A percentile compares a stretch with the other conserved stretches of the same genome.
Conservation (phyloP, 2,888 invertebrate species). For the Dicyrtoma fusca region DNA sequence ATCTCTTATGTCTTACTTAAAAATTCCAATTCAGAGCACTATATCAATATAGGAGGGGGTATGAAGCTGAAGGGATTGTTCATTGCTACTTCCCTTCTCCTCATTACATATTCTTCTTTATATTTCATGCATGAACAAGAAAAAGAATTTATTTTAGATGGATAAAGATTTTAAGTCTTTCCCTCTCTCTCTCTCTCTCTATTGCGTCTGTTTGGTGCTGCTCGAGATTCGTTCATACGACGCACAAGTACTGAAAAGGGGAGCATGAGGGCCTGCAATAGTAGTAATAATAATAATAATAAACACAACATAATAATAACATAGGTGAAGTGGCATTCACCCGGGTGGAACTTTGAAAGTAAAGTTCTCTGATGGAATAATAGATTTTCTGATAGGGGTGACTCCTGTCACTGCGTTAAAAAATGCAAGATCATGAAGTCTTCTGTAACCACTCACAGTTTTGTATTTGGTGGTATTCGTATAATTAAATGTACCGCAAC, state of each 20-base stretch:
- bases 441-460: constrained; percentile 6
- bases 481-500: too few relatives aligned
- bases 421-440: constrained; percentile 38
- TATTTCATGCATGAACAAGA: constrained; percentile 31
- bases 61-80: background rate
- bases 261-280: constrained; percentile 10
- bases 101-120: constrained; percentile 3
- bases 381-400: constrained; percentile 32
- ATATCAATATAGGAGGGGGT: background rate
- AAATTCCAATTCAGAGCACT: background rate
- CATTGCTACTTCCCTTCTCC: background rate
- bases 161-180: constrained; percentile 23
- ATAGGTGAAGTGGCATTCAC: constrained; percentile 32
- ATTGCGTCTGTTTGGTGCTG: background rate
- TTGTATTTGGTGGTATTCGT: background rate
- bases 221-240: background rate
- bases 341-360: constrained; percentile 39
- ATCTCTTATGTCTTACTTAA: background rate
- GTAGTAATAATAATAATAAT: constrained; percentile 21
- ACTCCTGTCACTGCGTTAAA: constrained; percentile 34
- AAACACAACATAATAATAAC: constrained; percentile 28
- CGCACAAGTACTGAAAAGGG: constrained; percentile 21
- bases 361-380: constrained; percentile 30
- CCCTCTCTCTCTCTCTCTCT: background rate
- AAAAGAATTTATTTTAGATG: constrained; percentile 27